These are phyloP conservation scores for Megaceryle torquata DNA, from an alignment of 2,113 vertebrate genomes.

Conservation along the genomic window DNA sequence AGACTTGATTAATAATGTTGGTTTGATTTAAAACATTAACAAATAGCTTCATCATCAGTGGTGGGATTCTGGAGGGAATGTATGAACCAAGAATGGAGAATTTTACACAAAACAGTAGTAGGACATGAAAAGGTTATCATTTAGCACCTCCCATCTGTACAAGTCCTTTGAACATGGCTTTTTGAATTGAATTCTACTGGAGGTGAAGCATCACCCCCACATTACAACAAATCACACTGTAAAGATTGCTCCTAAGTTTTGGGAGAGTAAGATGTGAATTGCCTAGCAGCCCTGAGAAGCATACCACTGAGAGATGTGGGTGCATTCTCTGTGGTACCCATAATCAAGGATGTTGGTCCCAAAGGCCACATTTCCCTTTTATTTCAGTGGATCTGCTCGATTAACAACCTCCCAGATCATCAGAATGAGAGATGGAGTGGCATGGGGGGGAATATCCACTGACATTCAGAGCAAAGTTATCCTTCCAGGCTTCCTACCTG, in stretches of 20 bases:
- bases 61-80: background rate
- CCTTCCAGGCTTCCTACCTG: background rate
- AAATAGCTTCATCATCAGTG: background rate
- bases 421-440: background rate
- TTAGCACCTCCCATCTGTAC: background rate
- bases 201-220: background rate
- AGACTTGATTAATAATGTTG: background rate
- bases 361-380: background rate
- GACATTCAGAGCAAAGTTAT: background rate
- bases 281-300: background rate
- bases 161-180: background rate
- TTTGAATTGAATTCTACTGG: background rate
- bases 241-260: background rate
- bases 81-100: background rate
- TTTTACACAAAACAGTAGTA: background rate
- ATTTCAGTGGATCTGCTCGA: background rate
- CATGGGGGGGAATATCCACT: background rate
- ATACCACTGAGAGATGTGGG: background rate
- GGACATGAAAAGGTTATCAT: background rate
- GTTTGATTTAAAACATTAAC: background rate
- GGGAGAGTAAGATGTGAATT: background rate
- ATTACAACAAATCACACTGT: background rate
- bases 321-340: fast-evolving
- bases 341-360: background rate
- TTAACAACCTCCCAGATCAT: background rate